Conservation (phyloP, 1,140 invertebrate genomes). For the Sitophilus oryzae region DNA sequence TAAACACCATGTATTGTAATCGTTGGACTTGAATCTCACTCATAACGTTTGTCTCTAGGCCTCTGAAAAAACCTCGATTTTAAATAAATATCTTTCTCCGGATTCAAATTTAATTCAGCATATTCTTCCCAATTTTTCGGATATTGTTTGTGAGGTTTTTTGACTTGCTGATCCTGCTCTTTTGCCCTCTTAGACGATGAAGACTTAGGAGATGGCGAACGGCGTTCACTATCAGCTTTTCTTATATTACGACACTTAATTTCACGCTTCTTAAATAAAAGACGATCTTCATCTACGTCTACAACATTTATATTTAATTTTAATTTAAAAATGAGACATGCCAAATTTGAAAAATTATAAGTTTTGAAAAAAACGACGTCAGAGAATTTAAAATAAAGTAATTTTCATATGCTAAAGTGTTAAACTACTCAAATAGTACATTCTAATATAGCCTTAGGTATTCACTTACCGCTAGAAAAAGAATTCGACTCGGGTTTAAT, state of each 20-base stretch:
- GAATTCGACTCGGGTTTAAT: neutral
- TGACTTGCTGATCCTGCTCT: neutral
- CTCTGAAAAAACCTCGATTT: constrained; percentile 21
- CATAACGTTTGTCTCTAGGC: constrained; percentile 8
- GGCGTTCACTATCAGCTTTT: constrained; percentile 11
- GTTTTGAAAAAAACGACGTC: too few species aligned
- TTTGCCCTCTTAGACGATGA: constrained; percentile 5
- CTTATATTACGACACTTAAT: constrained; percentile 33
- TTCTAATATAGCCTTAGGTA: too few species aligned
- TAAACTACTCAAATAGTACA: too few species aligned
- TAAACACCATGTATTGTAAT: too few species aligned
- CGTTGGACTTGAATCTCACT: too few species aligned
- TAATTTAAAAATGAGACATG: neutral
- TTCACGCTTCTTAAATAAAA: constrained; percentile 27
- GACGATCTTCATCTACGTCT: constrained; percentile 9
- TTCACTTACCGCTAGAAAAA: neutral
- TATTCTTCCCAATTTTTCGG: constrained; percentile 38
- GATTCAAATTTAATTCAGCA: constrained; percentile 21
- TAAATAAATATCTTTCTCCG: constrained; percentile 16
- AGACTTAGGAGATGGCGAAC: constrained; percentile 13
- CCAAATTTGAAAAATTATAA: neutral
- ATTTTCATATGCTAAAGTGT: too few species aligned
- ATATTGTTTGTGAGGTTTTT: constrained; percentile 25
- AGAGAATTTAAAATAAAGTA: too few species aligned
- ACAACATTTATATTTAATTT: neutral